A percentile compares a stretch with the other conserved stretches of the same genome.
Evolutionary conservation across 1,140 invertebrate species (phyloP).

Genomic region (Drosophila arizonae): DNA sequence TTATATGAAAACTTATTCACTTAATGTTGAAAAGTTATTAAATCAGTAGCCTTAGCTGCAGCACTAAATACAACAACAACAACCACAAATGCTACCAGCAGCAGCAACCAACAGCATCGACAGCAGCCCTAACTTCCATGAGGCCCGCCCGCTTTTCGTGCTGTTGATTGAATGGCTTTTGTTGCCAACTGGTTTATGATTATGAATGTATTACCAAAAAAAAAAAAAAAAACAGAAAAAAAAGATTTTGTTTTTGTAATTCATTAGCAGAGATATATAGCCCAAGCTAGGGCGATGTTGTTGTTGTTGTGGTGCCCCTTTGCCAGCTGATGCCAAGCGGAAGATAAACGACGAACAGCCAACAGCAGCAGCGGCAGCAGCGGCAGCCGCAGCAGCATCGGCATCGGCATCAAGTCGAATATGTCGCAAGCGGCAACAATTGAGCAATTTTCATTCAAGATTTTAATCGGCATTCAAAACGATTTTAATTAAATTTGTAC

Average conservation of each 20-base stretch:
- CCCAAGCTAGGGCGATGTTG: conserved; percentile 1
- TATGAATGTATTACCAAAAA: conserved; percentile 16
- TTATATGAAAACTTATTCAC: conserved; percentile 21
- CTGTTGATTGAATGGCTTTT: conserved; percentile 58
- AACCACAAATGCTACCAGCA: background rate
- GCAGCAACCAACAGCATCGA: background rate
- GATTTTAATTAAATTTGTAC: conserved; percentile 42
- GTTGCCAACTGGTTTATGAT: conserved; percentile 23
- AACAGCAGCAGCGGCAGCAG: background rate
- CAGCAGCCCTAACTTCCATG: conserved; percentile 1
- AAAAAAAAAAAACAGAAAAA: background rate
- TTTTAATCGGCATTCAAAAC: conserved; percentile 35
- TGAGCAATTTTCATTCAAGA: conserved; percentile 58
- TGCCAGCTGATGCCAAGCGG: conserved; percentile 34
- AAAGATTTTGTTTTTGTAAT: conserved; percentile 31
- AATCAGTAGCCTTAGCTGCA: conserved; percentile 13
- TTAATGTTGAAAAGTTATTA: conserved; percentile 7
- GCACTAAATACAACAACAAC: conserved; percentile 2
- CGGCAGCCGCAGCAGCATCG: background rate
- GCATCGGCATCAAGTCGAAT: conserved; percentile 15
- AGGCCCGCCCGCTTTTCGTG: conserved; percentile 8
- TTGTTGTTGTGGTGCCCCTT: conserved; percentile 31
- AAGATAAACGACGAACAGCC: conserved; percentile 47
- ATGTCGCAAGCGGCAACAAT: conserved; percentile 57
- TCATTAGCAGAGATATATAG: conserved; percentile 36